Conservation (phyloP, 1,140 invertebrate species). For the Dufourea novaeangliae region DNA sequence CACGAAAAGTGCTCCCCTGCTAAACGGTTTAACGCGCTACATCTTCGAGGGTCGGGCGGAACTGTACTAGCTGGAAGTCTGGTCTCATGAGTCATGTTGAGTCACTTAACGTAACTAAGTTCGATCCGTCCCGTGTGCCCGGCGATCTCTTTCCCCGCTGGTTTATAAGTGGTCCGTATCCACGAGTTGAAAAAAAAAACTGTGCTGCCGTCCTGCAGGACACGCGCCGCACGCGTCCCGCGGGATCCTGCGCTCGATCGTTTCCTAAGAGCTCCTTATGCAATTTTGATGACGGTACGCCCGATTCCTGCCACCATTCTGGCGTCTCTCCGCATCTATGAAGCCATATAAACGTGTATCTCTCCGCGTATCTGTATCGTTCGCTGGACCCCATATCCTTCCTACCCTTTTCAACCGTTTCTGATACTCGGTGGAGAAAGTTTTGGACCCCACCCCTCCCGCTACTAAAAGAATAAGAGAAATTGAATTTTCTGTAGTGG, state of each 20-base stretch:
- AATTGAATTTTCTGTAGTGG: not conserved
- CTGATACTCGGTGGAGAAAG: not conserved
- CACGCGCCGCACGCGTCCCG: slow-evolving; percentile 66
- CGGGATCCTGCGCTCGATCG: slow-evolving; percentile 76
- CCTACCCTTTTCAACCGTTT: not conserved
- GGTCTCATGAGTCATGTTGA: slow-evolving; percentile 64
- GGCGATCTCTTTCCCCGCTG: slow-evolving; percentile 45
- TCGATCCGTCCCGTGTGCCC: slow-evolving; percentile 56
- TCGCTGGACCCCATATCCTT: not conserved
- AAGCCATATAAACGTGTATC: slow-evolving; percentile 38
- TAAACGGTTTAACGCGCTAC: slow-evolving; percentile 17
- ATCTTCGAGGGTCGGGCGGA: slow-evolving; percentile 8
- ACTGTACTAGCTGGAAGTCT: not conserved
- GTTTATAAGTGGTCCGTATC: slow-evolving; percentile 57
- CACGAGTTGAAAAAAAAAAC: slow-evolving; percentile 52
- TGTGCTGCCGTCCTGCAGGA: slow-evolving; percentile 71
- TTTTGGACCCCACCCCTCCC: too few relatives aligned
- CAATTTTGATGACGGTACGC: slow-evolving; percentile 78
- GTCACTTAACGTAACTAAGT: slow-evolving; percentile 65
- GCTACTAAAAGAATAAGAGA: not conserved
- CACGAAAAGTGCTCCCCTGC: not conserved
- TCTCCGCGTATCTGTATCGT: slow-evolving; percentile 2
- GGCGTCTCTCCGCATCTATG: slow-evolving; percentile 16
- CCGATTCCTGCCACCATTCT: slow-evolving; percentile 62
- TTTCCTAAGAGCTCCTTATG: slow-evolving; percentile 80